Percentiles rank a stretch among this genome's conserved stretches.
Evolutionary conservation across 2,797 vertebrate species (phyloP).

Genomic region (Tenualosa thibaudeaui): DNA sequence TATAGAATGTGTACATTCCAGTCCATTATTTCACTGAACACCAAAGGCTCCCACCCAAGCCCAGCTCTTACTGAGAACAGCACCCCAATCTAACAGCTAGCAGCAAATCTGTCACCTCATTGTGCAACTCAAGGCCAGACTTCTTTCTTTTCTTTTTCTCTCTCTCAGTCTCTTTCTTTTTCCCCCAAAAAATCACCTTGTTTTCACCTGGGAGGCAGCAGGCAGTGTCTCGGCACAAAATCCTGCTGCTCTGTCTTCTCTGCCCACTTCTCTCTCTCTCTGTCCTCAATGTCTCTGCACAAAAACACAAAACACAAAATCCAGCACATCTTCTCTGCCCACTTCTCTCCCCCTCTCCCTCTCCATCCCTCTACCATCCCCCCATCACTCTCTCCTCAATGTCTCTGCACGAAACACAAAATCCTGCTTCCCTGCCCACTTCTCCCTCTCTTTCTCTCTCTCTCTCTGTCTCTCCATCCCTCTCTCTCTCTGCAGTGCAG

Average conservation of each 20-base stretch:
- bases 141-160: not conserved
- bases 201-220: slow-evolving; percentile 39
- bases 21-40: not conserved
- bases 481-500: slow-evolving; percentile 49
- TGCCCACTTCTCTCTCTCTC: not conserved
- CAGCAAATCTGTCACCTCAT: slow-evolving; percentile 4
- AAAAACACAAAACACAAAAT: too few relatives aligned
- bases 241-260: not conserved
- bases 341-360: slow-evolving; percentile 39
- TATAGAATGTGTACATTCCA: not conserved
- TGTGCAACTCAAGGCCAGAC: not conserved
- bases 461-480: not conserved
- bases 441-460: too few relatives aligned
- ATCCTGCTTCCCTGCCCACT: not conserved
- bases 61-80: not conserved
- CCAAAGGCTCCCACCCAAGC: not conserved
- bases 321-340: too few relatives aligned
- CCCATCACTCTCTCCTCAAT: not conserved
- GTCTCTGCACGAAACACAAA: not conserved
- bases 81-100: slow-evolving; percentile 12
- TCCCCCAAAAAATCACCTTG: slow-evolving; percentile 16
- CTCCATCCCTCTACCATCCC: slow-evolving; percentile 35
- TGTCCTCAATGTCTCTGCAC: too few relatives aligned
- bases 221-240: not conserved
- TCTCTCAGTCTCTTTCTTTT: not conserved